Evolutionary conservation across 2,113 vertebrate genomes (phyloP), one percentile per base, ranked within the genome.

Genomic region (Petroica traversi): DNA sequence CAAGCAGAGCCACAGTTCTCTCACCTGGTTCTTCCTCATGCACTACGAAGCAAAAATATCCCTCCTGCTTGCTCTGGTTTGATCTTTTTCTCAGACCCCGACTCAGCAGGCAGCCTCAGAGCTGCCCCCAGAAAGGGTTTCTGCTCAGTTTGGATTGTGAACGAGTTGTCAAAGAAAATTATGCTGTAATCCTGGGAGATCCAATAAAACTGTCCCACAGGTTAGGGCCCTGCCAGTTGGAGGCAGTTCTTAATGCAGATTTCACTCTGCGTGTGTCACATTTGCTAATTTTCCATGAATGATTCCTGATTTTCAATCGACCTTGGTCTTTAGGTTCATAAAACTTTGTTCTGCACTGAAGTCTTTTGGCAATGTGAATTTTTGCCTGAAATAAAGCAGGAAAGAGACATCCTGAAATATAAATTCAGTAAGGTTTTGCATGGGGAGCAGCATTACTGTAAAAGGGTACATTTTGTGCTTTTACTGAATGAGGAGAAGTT

Each of bases 211-310:
- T 96, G 85, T 89, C 91, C 89, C 13, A 2, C 40, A 89, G 63
- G 81, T 83, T 89, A 88, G 63, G 71, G 43, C 72, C 68, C 83
- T 5, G 58, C 88, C 93, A 95, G 75, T 55, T 97, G 92, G 93
- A 96, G 78, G 55, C 4, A 1, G 86, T 85, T 76, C 71, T 80
- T 85, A 85, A 78, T 11, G 46, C 79, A 94, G 88, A 89, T 85
- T 93, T 97, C 89, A 77, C 46, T 93, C 89, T 29, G 40, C 1
- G 0, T 83, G 63, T 94, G 79, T 93, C 94, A 62, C 43, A 55
- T 92, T 66, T 92, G 71, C 82, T 94, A 93, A 93, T 93, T 96
- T 96, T 93, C 93, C 88, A 31, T 93, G 85, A 95, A 94, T 91
- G 87, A 93, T 95, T 95, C 85, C 94, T 93, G 88, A 88, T 88